Percentiles rank a stretch among this genome's conserved stretches.
Conservation (phyloP, 2,113 vertebrate species). For the Ailuropoda melanoleuca region DNA sequence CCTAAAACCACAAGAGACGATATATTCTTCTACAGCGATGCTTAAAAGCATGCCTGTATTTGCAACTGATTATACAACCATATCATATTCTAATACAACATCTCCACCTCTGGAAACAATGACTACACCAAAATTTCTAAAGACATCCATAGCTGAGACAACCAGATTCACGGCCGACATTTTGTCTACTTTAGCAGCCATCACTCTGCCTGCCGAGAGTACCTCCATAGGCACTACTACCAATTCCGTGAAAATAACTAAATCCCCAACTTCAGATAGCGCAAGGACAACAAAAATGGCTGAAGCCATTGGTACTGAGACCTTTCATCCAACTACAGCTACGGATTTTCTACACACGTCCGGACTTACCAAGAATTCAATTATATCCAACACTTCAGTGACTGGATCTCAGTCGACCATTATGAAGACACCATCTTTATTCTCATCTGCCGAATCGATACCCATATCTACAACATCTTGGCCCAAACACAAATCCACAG, state of each 20-base stretch:
- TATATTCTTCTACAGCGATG: not conserved
- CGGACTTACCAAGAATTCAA: slow-evolving; percentile 25
- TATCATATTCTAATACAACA: not conserved
- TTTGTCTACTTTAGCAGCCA: slow-evolving; percentile 15
- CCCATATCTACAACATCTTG: slow-evolving; percentile 16
- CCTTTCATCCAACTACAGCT: slow-evolving; percentile 6
- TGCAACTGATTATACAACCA: not conserved
- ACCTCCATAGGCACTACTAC: not conserved
- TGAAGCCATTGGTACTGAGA: not conserved
- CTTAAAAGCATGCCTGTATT: slow-evolving; percentile 26
- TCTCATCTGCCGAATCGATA: not conserved
- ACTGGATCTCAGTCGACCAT: not conserved
- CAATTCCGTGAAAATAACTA: not conserved
- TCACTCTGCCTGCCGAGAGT: slow-evolving; percentile 1
- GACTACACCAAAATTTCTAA: not conserved
- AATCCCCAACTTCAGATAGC: not conserved
- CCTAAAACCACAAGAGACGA: slow-evolving; percentile 24
- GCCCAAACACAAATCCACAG: slow-evolving; percentile 29
- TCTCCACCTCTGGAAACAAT: not conserved
- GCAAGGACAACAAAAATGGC: slow-evolving; percentile 43
- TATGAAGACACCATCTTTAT: slow-evolving; percentile 20
- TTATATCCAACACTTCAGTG: slow-evolving; percentile 30
- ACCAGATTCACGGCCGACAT: not conserved
- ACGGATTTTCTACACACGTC: slow-evolving; percentile 10
- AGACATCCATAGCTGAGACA: not conserved